Evolutionary conservation across 30 jellyfish, hydroid and myxozoan species (phyloP).

Genomic region (Aurelia aurita): DNA sequence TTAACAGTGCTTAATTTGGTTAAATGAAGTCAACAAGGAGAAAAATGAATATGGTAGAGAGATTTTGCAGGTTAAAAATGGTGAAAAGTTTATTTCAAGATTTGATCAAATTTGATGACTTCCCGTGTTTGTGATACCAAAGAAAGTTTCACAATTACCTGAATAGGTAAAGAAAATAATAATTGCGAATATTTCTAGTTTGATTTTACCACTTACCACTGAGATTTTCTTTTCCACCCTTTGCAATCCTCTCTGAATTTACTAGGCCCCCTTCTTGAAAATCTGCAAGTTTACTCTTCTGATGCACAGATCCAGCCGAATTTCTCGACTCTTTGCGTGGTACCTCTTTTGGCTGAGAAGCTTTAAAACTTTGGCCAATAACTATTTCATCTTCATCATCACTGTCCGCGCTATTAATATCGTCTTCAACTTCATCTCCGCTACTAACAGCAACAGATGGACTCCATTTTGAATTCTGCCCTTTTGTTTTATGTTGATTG

Average conservation of each 20-base stretch:
- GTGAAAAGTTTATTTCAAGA: too few species aligned
- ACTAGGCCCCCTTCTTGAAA: background rate
- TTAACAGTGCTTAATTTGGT: too few species aligned
- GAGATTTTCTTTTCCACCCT: slow-evolving; percentile 1
- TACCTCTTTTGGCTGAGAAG: background rate
- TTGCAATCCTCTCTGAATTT: background rate
- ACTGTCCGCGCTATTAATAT: background rate
- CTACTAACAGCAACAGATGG: slow-evolving; percentile 14
- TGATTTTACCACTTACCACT: background rate
- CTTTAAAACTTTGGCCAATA: slow-evolving; percentile 6
- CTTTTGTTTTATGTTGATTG: slow-evolving; percentile 4
- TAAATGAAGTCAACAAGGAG: too few species aligned
- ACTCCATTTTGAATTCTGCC: slow-evolving; percentile 49
- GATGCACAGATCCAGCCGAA: too few species aligned
- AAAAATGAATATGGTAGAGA: too few species aligned
- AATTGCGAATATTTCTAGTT: background rate
- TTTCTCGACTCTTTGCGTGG: too few species aligned
- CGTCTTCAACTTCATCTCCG: slow-evolving; percentile 20
- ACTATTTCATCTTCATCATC: slow-evolving; percentile 64
- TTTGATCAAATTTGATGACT: too few species aligned
- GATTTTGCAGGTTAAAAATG: too few species aligned
- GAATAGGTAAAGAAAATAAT: background rate
- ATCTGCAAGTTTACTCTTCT: background rate
- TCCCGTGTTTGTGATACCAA: too few species aligned
- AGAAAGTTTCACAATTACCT: too few species aligned